Evolutionary conservation across 2,113 vertebrate species (phyloP), one percentile per base, ranked within the genome.

Genomic region (Nicator chloris): DNA sequence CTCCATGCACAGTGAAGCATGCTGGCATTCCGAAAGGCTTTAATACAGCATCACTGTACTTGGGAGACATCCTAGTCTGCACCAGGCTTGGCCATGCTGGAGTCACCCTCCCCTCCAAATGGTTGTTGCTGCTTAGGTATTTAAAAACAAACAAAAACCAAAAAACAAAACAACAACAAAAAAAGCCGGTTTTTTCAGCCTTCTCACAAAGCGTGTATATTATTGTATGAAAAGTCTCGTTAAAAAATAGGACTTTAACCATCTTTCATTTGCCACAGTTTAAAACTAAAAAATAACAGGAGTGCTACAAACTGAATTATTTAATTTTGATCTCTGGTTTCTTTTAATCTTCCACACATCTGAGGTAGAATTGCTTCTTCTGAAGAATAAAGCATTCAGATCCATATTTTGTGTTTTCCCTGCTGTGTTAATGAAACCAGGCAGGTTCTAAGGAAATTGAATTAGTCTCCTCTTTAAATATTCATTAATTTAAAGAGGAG

Each of bases 401-500:
- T 68, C 64, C n/a, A 23, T 85, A 87, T 91, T 90, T 79, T 85
- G 40, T 68, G 19, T 85, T 92, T 92, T 37, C 33, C 70, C 89
- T 22, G 26, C 86, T 82, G 73, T 45, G 83, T 65, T 95, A 95
- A 97, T 89, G 89, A 93, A 93, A 65, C 39, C 3, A 30, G 77
- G 73, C 61, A 85, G 53, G 70, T 90, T 92, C 90, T 61, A 84
- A 77, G 61, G 66, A 95, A 96, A 95, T 92, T 77, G 57, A 92
- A 92, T 95, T 95, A 96, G 81, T 84, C n/a, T 82, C 24, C 44
- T 86, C 65, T 79, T 96, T 72, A 95, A 93, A 89, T 85, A 96
- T 89, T 91, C 86, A 91, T 88, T 93, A 92, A 93, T 94, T 92
- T 94, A 84, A 86, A 86, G 15, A 79, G 73, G 61, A 88, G 28